These are phyloP conservation scores for Cassiopea xamachana DNA, from an alignment of 30 jellyfish, hydroid and myxozoan species.

Conservation along the genomic window DNA sequence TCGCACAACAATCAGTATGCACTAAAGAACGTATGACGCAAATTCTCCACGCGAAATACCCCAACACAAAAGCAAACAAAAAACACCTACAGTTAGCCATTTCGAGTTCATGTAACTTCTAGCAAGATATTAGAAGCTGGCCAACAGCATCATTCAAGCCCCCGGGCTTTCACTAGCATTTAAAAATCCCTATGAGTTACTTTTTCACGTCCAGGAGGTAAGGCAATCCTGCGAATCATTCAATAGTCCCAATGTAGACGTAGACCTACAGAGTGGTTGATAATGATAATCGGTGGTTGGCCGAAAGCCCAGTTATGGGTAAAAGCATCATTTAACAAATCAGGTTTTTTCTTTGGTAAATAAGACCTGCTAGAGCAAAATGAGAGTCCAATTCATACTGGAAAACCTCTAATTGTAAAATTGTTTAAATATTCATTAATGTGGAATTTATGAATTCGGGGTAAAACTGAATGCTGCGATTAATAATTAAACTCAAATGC, in stretches of 20 bases:
- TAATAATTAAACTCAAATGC: slow-evolving; percentile 2
- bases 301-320: slow-evolving; percentile 23
- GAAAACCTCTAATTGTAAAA: slow-evolving; percentile 28
- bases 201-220: background rate
- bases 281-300: slow-evolving; percentile 17
- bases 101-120: background rate
- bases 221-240: no score
- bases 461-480: slow-evolving; percentile 23
- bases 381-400: slow-evolving; percentile 33
- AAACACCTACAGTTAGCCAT: no score
- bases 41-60: no score
- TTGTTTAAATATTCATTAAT: slow-evolving; percentile 46
- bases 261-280: background rate
- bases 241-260: background rate
- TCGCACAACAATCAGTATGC: no score
- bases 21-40: no score
- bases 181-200: background rate
- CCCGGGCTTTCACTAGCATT: background rate
- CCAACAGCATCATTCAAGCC: background rate
- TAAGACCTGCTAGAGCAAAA: slow-evolving; percentile 33
- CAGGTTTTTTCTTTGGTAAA: slow-evolving; percentile 18
- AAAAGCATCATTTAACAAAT: background rate
- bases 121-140: background rate
- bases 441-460: slow-evolving; percentile 46
- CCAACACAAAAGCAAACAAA: no score